Conservation (phyloP, 1,140 invertebrate genomes). For the Anoplophora glabripennis region DNA sequence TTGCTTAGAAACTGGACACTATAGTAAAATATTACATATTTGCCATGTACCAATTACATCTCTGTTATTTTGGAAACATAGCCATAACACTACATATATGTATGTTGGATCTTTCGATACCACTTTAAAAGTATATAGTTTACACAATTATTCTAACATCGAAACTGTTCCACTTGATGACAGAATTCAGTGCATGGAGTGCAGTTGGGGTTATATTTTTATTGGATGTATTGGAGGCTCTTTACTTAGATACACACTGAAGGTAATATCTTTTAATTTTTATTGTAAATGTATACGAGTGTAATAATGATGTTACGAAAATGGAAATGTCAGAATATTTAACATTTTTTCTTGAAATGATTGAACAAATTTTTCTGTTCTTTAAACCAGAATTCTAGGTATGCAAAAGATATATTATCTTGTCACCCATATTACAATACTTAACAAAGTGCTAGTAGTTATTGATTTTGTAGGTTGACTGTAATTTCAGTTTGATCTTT, state of each 20-base stretch:
- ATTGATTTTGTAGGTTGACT: too few relatives aligned
- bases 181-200: constrained; percentile 56
- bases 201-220: constrained; percentile 53
- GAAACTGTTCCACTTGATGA: constrained; percentile 37
- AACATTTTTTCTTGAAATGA: too few relatives aligned
- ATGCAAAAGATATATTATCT: too few relatives aligned
- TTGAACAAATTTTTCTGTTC: too few relatives aligned
- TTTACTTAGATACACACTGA: constrained; percentile 51
- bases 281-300: too few relatives aligned
- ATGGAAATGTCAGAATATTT: too few relatives aligned
- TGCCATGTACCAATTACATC: constrained; percentile 15
- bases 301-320: too few relatives aligned
- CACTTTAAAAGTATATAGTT: constrained; percentile 25
- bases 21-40: constrained; percentile 15
- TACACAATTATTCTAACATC: constrained; percentile 15
- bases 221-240: constrained; percentile 54
- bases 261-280: constrained; percentile 41
- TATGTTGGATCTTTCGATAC: constrained; percentile 15
- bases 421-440: too few relatives aligned
- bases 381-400: too few relatives aligned
- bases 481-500: too few relatives aligned
- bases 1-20: constrained; percentile 9
- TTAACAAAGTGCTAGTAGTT: too few relatives aligned
- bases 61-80: constrained; percentile 5
- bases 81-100: constrained; percentile 12